Base-by-base conservation (phyloP, 2,888 invertebrate species). In the Pheosia gnoma region DNA sequence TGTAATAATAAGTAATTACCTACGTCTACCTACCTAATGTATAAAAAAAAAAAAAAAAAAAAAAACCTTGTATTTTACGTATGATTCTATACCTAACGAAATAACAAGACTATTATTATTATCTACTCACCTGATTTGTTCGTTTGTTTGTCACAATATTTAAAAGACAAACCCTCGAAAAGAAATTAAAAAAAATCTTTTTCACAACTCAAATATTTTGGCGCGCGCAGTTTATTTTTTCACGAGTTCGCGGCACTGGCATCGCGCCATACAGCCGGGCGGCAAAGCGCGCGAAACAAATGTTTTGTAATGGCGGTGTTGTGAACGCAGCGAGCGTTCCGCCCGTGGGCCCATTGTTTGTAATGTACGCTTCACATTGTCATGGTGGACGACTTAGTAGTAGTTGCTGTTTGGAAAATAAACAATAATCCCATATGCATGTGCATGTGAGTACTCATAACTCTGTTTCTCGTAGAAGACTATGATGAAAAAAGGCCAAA, bases 241-340 rank as follows among this genome's bases (percentile, higher is more conserved):
- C 25, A 25, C 63, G 66, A 65, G 36, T 52, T 61, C 55, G 58
- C 51, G 71, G 75, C 81, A 73, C 75, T 72, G 77, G 75, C 80
- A 74, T 59, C 74, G 73, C 71, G 74, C 70, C 78, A 81, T 81
- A 74, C 86, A 77, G 80, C 79, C 82, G 61, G 25, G 62, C 63
- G 63, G 58, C 70, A 70, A 70, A 68, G 67, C 77, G 77, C 80
- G 79, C 75, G 78, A 80, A 77, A 81, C 82, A 79, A 82, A 79
- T 82, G 85, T 82, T 84, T 83, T 78, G 62, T 71, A 58, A 66
- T 63, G 55, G 57, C 53, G 60, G 56, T 55, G 52, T 52, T 58
- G 58, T 56, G 13, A 41, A 56, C 56, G 41, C 13, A 7, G 39
- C 72, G 67, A 71, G 72, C 75, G 69, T 64, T 65, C 65, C 69